Evolutionary conservation across 2,797 vertebrate species (phyloP).

Genomic region (Eptatretus atami): DNA sequence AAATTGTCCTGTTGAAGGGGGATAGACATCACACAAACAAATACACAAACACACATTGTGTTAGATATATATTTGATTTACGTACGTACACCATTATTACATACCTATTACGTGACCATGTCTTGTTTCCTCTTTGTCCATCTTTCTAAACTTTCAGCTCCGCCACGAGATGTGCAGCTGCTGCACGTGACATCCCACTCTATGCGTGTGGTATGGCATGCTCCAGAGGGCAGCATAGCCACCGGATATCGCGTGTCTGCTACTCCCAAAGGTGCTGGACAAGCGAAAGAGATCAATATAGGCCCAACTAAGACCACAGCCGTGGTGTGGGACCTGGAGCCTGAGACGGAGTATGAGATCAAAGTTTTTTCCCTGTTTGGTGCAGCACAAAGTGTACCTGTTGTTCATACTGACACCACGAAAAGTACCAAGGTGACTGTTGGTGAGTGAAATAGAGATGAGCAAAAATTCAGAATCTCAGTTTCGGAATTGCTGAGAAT

Average conservation of each 20-base stretch:
- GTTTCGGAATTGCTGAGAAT: too few relatives aligned
- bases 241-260: background rate
- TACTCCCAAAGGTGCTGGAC: conserved; percentile 18
- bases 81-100: background rate
- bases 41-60: background rate
- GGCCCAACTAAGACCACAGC: conserved; percentile 26
- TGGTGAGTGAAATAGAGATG: background rate
- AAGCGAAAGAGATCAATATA: conserved; percentile 37
- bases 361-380: conserved; percentile 43
- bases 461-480: too few relatives aligned
- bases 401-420: conserved; percentile 39
- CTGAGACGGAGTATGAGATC: conserved; percentile 56
- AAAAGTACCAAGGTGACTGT: conserved; percentile 31
- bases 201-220: background rate
- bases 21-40: background rate
- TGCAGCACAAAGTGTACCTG: conserved; percentile 36
- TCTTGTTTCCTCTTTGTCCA: too few relatives aligned
- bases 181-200: conserved; percentile 1
- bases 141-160: background rate
- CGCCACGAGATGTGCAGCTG: conserved; percentile 1
- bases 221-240: background rate
- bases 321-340: conserved; percentile 36
- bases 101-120: too few relatives aligned
- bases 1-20: too few relatives aligned
- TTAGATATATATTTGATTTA: background rate